Evolutionary conservation across 2,888 invertebrate species (phyloP).

Genomic region (Mellilla xanthometata): DNA sequence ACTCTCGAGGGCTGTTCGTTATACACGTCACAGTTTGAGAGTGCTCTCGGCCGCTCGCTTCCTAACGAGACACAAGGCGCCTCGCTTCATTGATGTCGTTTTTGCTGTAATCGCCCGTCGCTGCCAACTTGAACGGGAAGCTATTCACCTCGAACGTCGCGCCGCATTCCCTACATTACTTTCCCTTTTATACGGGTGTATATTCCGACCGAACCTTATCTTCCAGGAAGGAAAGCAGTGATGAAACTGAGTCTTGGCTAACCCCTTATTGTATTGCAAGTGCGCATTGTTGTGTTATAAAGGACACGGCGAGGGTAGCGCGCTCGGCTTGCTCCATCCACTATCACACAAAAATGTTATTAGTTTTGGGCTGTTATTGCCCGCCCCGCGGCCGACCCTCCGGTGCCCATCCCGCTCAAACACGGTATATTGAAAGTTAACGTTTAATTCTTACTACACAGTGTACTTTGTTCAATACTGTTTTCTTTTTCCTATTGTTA

Average conservation of each 20-base stretch:
- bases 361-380: constrained; percentile 78
- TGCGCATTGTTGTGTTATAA: constrained; percentile 71
- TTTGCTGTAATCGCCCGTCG: constrained; percentile 55
- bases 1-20: constrained; percentile 72
- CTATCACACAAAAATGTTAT: constrained; percentile 80
- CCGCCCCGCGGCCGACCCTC: constrained; percentile 62
- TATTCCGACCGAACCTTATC: constrained; percentile 42
- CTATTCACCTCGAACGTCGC: constrained; percentile 34
- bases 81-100: constrained; percentile 70
- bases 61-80: constrained; percentile 68
- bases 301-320: constrained; percentile 61
- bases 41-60: constrained; percentile 67
- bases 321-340: constrained; percentile 62
- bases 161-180: constrained; percentile 32
- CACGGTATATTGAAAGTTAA: constrained; percentile 59
- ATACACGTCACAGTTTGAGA: constrained; percentile 69
- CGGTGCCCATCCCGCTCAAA: constrained; percentile 58
- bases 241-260: constrained; percentile 55
- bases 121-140: constrained; percentile 47
- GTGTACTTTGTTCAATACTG: background rate
- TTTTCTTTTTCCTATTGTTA: too few species aligned
- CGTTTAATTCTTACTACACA: constrained; percentile 45
- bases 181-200: constrained; percentile 27
- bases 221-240: constrained; percentile 48
- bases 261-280: constrained; percentile 69